Percentiles rank a stretch among this genome's conserved stretches.
Evolutionary conservation across 2,797 vertebrate genomes (phyloP).

Genomic region (Acanthopagrus latus): DNA sequence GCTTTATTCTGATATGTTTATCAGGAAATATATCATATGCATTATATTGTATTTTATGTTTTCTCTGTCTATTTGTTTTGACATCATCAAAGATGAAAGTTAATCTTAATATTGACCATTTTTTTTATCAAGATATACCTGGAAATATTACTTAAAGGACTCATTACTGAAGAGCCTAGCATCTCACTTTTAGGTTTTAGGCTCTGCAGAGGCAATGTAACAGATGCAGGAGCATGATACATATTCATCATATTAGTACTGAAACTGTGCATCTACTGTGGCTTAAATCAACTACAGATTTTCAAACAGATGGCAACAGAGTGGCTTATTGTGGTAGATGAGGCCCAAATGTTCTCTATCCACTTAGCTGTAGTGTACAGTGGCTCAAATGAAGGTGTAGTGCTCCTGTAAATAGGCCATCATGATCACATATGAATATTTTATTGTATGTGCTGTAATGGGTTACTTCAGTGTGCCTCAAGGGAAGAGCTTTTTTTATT

Average conservation of each 20-base stretch:
- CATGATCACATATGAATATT: conserved; percentile 78
- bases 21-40: neutral
- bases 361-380: conserved; percentile 17
- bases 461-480: conserved; percentile 54
- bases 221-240: conserved; percentile 14
- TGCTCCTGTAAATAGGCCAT: conserved; percentile 77
- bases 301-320: conserved; percentile 36
- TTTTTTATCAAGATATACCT: neutral
- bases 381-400: conserved; percentile 50
- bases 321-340: conserved; percentile 30
- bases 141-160: neutral
- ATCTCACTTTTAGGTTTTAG: neutral
- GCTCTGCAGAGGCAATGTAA: neutral
- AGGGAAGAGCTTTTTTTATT: conserved; percentile 25
- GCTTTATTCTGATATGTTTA: neutral
- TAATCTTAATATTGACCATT: neutral
- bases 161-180: neutral
- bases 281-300: conserved; percentile 23
- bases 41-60: neutral
- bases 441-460: conserved; percentile 73
- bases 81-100: neutral
- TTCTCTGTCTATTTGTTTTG: neutral
- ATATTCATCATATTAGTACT: conserved; percentile 29
- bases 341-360: conserved; percentile 28
- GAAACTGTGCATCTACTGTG: conserved; percentile 12